phyloP scores from a whole-genome alignment of 2,113 vertebrate species.

The Microcebus jonahi region DNA sequence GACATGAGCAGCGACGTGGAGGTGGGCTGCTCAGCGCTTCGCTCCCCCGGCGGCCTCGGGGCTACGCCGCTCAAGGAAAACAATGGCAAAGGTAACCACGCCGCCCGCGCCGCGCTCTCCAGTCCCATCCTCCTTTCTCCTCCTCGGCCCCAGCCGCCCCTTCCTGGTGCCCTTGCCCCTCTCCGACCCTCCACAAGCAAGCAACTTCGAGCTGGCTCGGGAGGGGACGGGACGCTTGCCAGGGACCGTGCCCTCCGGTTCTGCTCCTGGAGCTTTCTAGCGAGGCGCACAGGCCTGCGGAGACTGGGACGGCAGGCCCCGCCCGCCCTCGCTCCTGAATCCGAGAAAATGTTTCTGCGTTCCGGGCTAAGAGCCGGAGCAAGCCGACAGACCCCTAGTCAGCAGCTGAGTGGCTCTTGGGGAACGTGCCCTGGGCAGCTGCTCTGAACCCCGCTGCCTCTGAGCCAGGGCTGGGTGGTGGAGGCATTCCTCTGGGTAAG shows the following conservation, averaged over 20 bases:
- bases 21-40: conserved; percentile 96
- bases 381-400: not conserved
- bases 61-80: conserved; percentile 96
- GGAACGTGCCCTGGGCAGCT: not conserved
- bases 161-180: not conserved
- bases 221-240: not conserved
- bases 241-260: not conserved
- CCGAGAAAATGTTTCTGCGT: not conserved
- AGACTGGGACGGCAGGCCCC: conserved; percentile 1
- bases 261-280: not conserved
- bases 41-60: conserved; percentile 91
- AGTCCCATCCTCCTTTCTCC: not conserved
- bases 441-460: not conserved
- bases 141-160: not conserved
- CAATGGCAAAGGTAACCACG: conserved; percentile 93
- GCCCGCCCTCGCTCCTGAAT: not conserved
- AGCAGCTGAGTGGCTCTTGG: not conserved
- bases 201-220: not conserved
- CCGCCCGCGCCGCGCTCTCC: not conserved
- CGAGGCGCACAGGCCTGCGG: not conserved
- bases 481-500: not conserved
- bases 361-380: not conserved
- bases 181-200: not conserved
- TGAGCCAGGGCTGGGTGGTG: not conserved
- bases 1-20: conserved; percentile 99